These are phyloP conservation scores for Mellivora capensis DNA, from an alignment of 2,113 vertebrate genomes.

Conservation along the genomic window DNA sequence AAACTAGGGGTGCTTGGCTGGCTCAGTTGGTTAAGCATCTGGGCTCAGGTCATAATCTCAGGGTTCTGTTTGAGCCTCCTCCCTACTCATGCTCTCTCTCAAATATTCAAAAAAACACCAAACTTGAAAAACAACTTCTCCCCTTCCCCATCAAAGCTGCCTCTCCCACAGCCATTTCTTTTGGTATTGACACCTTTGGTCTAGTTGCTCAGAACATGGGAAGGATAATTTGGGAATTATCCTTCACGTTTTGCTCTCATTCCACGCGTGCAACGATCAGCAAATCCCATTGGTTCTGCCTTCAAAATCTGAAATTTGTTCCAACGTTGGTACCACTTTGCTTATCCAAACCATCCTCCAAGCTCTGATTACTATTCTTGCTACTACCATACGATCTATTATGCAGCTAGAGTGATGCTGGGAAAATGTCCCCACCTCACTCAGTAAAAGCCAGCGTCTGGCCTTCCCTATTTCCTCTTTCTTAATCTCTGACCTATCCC, in stretches of 20 bases:
- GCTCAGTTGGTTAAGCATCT: neutral
- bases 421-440: neutral
- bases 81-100: neutral
- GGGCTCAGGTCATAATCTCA: neutral
- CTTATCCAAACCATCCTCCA: neutral
- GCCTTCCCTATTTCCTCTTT: neutral
- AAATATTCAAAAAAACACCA: neutral
- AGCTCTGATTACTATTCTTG: neutral
- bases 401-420: neutral
- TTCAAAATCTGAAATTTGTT: neutral
- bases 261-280: neutral
- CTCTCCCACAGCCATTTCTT: neutral
- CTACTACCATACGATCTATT: neutral
- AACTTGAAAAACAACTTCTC: neutral
- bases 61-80: neutral
- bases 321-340: neutral
- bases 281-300: neutral
- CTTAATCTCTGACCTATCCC: neutral
- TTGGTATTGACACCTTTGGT: neutral
- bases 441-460: neutral
- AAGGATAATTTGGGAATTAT: neutral
- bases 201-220: neutral
- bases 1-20: neutral
- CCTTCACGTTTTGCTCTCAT: neutral
- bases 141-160: neutral